phyloP scores from a whole-genome alignment of 2,797 vertebrate species.

The Sebastes hubbsi region DNA sequence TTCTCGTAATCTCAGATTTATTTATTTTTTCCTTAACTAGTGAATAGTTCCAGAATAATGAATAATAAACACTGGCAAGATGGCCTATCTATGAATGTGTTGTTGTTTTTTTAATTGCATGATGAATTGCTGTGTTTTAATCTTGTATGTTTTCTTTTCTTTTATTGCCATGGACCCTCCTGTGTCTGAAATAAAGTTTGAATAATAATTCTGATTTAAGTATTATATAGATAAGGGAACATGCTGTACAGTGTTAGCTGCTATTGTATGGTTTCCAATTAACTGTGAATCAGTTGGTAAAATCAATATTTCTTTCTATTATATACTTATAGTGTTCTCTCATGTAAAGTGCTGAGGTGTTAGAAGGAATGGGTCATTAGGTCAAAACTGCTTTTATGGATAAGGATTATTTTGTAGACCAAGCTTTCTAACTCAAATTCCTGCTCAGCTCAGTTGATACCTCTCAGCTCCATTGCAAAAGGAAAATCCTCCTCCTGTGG shows the following conservation, averaged over 20 bases:
- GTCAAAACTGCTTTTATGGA: not conserved
- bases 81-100: too few species aligned
- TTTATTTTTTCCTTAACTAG: too few species aligned
- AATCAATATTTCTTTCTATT: not conserved
- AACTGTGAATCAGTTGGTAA: not conserved
- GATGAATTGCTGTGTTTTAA: too few species aligned
- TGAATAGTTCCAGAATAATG: not conserved
- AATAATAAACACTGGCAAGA: too few species aligned
- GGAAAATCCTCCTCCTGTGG: not conserved
- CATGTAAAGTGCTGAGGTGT: not conserved
- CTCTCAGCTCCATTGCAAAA: not conserved
- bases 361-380: not conserved
- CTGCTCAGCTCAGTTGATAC: not conserved
- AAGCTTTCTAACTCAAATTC: slow-evolving; percentile 3
- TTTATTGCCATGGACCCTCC: too few species aligned
- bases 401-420: not conserved
- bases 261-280: not conserved
- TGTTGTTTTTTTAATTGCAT: too few species aligned
- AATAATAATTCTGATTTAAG: not conserved
- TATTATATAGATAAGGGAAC: too few species aligned
- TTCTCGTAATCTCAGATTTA: too few species aligned
- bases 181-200: too few species aligned
- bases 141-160: too few species aligned
- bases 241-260: not conserved
- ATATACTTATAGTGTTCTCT: not conserved